phyloP scores from a whole-genome alignment of 2,888 invertebrate genomes.

The Rugalucina vietnamica region DNA sequence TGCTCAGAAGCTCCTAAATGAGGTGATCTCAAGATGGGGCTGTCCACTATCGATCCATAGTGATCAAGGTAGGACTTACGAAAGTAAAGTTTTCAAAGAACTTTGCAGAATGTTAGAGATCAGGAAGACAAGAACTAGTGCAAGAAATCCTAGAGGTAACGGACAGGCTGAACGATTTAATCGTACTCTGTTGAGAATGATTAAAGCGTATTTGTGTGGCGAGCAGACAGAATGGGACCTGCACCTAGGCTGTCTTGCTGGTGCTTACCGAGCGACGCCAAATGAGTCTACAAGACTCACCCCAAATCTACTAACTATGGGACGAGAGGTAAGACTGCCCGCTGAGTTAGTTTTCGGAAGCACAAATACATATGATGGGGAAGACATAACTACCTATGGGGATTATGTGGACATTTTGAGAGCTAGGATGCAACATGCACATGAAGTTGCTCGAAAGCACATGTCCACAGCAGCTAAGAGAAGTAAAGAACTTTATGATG shows the following conservation, averaged over 20 bases:
- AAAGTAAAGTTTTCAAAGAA: conserved; percentile 30
- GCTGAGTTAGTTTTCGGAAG: conserved; percentile 27
- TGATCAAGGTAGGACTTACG: conserved; percentile 32
- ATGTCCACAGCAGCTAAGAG: conserved; percentile 9
- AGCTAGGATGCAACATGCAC: neutral
- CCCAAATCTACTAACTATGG: conserved; percentile 51
- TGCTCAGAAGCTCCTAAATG: conserved; percentile 30
- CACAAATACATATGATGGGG: neutral
- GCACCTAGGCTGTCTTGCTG: conserved; percentile 52
- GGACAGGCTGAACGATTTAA: conserved; percentile 53
- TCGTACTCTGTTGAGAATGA: conserved; percentile 44
- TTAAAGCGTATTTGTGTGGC: conserved; percentile 45
- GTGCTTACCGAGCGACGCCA: conserved; percentile 53
- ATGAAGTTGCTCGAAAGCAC: conserved; percentile 23
- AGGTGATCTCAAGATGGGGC: conserved; percentile 43
- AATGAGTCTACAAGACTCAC: conserved; percentile 47
- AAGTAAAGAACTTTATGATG: conserved; percentile 42
- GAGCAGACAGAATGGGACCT: conserved; percentile 59
- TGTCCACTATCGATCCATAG: conserved; percentile 32
- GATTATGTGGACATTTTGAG: conserved; percentile 14
- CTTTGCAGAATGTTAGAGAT: conserved; percentile 32
- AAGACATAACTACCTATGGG: neutral
- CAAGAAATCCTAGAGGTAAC: conserved; percentile 54
- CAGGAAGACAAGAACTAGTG: conserved; percentile 39
- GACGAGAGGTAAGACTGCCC: conserved; percentile 47